Conservation (phyloP, 2,797 vertebrate genomes). For the Champsocephalus gunnari region DNA sequence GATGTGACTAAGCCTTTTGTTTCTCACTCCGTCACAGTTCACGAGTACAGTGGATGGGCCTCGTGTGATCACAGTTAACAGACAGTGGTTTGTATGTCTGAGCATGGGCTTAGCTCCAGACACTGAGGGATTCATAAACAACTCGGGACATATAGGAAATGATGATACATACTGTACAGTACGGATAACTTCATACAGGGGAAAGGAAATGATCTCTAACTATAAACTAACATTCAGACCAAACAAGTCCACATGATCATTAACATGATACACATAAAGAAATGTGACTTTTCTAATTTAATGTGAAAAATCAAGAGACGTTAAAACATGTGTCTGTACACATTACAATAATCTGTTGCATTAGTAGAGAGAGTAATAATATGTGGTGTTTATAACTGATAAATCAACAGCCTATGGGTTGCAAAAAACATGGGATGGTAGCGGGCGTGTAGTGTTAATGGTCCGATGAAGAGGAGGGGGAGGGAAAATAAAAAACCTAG, state of each 20-base stretch:
- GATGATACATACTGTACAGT: conserved; percentile 50
- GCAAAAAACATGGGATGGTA: neutral
- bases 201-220: conserved; percentile 41
- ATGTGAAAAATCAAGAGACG: neutral
- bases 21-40: conserved; percentile 60
- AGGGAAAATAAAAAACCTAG: conserved; percentile 39
- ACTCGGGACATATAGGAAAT: conserved; percentile 78
- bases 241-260: conserved; percentile 22
- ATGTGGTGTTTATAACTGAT: neutral
- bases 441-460: conserved; percentile 56
- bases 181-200: conserved; percentile 44
- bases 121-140: conserved; percentile 73
- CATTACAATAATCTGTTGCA: neutral
- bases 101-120: conserved; percentile 64
- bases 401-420: conserved; percentile 1
- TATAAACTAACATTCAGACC: conserved; percentile 28
- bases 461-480: conserved; percentile 47
- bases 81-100: conserved; percentile 71
- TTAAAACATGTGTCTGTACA: neutral
- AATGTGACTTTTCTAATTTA: neutral
- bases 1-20: conserved; percentile 77
- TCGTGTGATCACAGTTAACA: conserved; percentile 60
- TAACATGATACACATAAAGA: conserved; percentile 7
- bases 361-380: neutral
- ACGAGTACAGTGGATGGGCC: conserved; percentile 50